Evolutionary conservation across 2,113 vertebrate species (phyloP), one percentile per base, ranked within the genome.

Genomic region (Nematolebias whitei): DNA sequence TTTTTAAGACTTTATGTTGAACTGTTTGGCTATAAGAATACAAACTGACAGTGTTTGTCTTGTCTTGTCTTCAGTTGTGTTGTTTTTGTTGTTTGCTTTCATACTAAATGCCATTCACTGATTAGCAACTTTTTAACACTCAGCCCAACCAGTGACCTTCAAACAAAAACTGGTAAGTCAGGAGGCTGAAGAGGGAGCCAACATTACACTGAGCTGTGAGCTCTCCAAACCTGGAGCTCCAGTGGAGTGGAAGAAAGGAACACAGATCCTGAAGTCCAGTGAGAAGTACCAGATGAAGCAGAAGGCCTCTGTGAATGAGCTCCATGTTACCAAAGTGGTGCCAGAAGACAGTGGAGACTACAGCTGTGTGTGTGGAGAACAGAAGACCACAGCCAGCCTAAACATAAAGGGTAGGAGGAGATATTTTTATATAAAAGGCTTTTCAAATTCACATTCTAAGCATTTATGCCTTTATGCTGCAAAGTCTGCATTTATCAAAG

Each of bases 211-310:
- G 40, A 71, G 16, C 15, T 97, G 95, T 40, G 81, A 92, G 75
- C 89, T 96, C 50, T 95, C 93, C 2, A 93, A 95, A 11, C 69
- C 94, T 40, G 92, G 79, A 0, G 74, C 86, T 0, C 83, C 93
- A 0, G 94, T 96, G 49, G 91, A 92, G 63, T 98, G 96, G 95
- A 92, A 80, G 78, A 93, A 85, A 2, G 87, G 79, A 47, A 23
- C 54, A 2, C 63, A 79, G 60, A 22, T 78, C 10, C 91, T 98
- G 24, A 89, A 23, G 0, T 6, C 72, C 4, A 86, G 92, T 56
- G 85, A 91, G 67, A 96, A 94, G 79, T 94, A 94, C 0, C 91
- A 93, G 62, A 93, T 96, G 68, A 88, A 40, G 44, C 87, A 89
- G 55, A 70, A 54, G 6, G 59, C 65, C 16, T 18, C 52, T 40